Base-by-base conservation (phyloP, 2,797 vertebrate genomes). In the Psittacula echo region DNA sequence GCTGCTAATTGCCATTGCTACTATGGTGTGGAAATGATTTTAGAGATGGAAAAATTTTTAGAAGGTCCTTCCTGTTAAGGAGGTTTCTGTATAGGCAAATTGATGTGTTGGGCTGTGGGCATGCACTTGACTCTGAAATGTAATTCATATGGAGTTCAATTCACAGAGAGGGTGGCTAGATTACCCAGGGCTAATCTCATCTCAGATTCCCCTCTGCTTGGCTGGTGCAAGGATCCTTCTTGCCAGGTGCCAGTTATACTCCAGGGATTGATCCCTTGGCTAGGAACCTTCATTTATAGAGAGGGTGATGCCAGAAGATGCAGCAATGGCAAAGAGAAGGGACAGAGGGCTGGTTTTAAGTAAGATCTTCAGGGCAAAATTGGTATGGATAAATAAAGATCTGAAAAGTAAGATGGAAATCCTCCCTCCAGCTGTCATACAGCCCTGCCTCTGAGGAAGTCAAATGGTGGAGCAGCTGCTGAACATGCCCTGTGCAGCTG, bases 171-270 rank as follows among this genome's bases (percentile, higher is more conserved):
- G 27, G 54, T 42, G 29, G 64, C 50, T 75, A 58, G 66, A 79
- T 76, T 42, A 67, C 56, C 64, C 67, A 79, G 34, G 61, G 91
- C 77, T 89, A 61, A 58, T 79, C 60, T 65, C 30, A 90, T 89
- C 61, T 58, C 82, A 44, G 19, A 85, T 68, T 29, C 26, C 34
- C 17, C 62, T 92, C 85, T 78, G 48, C 66, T 65, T n/a, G 26
- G 77, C 85, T 93, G 76, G 37, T 67, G 81, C 32, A 45, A 87
- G 51, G 30, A 53, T 82, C 48, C 48, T 90, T 64, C 71, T 85
- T 0, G 0, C 65, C 68, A 89, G 77, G 71, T 0, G 0, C 51
- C 75, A 65, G 23, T 39, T 56, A 50, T 5, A 48, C 30, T 71
- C 67, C 24, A 41, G 67, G 80, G 84, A 37, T 11, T 34, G 64